Evolutionary conservation across 2,797 vertebrate genomes (phyloP).

Genomic region (Sebastes diploproa): DNA sequence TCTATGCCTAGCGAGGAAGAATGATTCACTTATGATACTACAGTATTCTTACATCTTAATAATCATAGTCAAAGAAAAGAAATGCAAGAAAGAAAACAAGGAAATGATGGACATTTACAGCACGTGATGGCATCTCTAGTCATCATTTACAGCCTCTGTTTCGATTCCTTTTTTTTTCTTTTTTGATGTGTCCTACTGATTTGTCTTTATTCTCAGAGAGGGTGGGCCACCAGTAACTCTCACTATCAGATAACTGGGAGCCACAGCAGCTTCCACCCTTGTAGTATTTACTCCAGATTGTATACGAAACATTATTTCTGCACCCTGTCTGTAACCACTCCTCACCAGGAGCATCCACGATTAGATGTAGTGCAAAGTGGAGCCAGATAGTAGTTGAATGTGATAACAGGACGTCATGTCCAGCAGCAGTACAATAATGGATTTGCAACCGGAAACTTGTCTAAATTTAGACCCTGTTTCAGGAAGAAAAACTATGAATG

Average conservation of each 20-base stretch:
- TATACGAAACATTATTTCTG: conserved; percentile 37
- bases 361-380: conserved; percentile 67
- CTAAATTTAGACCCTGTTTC: conserved; percentile 45
- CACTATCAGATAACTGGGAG: conserved; percentile 16
- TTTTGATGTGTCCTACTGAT: conserved; percentile 61
- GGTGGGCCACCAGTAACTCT: background rate
- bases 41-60: conserved; percentile 82
- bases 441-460: conserved; percentile 22
- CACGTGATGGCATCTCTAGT: conserved; percentile 71
- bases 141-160: conserved; percentile 69
- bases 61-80: conserved; percentile 70
- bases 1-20: conserved; percentile 82
- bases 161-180: conserved; percentile 33
- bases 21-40: conserved; percentile 81
- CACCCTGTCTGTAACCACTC: conserved; percentile 58
- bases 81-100: conserved; percentile 72
- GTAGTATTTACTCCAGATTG: conserved; percentile 31
- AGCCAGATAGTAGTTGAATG: conserved; percentile 39
- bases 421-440: conserved; percentile 43
- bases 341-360: conserved; percentile 23
- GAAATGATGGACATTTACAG: conserved; percentile 79
- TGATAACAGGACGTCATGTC: conserved; percentile 30
- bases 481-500: conserved; percentile 19
- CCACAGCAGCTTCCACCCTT: conserved; percentile 12
- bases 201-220: conserved; percentile 54